Conservation (phyloP, 2,113 vertebrate genomes). For the Eonycteris spelaea region DNA sequence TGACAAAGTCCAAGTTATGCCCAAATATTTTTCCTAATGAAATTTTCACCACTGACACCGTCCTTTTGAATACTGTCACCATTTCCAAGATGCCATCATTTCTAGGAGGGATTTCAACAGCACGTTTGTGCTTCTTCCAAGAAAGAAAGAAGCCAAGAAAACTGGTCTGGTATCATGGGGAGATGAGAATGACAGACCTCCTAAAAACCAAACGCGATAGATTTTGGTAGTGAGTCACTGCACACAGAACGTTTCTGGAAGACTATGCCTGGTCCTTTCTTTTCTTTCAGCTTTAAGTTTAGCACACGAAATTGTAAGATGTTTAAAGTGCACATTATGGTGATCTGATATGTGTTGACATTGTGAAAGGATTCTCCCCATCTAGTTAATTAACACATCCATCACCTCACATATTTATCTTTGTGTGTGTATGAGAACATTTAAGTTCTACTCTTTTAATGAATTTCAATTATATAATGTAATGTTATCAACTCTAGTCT, state of each 20-base stretch:
- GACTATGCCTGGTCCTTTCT: background rate
- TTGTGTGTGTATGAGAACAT: background rate
- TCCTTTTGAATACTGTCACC: background rate
- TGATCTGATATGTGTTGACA: background rate
- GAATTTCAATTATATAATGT: background rate
- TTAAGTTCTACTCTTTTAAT: background rate
- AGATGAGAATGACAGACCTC: background rate
- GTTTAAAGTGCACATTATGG: background rate
- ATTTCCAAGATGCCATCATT: background rate
- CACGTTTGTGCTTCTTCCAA: no score
- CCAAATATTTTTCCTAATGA: background rate
- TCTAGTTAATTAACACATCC: background rate
- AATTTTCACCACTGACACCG: background rate
- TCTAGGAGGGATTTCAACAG: background rate
- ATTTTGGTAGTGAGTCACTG: background rate
- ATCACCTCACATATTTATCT: background rate
- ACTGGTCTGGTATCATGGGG: background rate
- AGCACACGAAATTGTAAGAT: background rate
- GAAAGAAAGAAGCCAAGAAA: background rate
- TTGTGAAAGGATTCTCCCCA: background rate
- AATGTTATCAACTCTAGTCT: background rate
- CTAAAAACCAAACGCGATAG: background rate
- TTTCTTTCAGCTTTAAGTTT: background rate
- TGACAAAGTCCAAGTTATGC: background rate
- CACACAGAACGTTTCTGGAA: background rate